Evolutionary conservation across 2,888 invertebrate species (phyloP).

Genomic region (Villa cingulata): DNA sequence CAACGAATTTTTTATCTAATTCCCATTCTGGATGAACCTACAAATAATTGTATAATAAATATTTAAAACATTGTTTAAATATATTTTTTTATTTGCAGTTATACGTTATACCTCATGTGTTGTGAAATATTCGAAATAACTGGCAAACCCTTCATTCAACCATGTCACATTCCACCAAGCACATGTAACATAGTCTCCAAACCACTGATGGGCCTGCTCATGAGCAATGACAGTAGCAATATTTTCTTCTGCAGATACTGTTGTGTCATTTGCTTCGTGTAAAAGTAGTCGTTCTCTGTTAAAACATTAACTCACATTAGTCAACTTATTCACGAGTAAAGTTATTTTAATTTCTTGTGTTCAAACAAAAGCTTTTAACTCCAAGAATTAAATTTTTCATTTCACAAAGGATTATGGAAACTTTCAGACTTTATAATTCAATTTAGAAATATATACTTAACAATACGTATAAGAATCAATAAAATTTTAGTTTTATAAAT

Average conservation of each 20-base stretch:
- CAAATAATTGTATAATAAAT: constrained; percentile 15
- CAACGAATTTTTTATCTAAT: constrained; percentile 53
- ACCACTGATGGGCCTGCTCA: constrained; percentile 51
- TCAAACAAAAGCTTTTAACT: too few species aligned
- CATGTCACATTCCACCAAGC: constrained; percentile 44
- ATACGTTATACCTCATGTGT: neutral
- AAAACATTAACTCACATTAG: too few species aligned
- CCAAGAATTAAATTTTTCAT: too few species aligned
- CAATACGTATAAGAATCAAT: too few species aligned
- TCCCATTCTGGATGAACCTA: constrained; percentile 52
- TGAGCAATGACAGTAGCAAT: constrained; percentile 42
- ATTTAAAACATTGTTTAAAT: too few species aligned
- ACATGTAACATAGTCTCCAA: constrained; percentile 46
- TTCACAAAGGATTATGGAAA: too few species aligned
- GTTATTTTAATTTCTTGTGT: too few species aligned
- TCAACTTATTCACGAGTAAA: too few species aligned
- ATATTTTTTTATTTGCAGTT: too few species aligned
- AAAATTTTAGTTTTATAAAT: too few species aligned
- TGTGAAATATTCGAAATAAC: constrained; percentile 45
- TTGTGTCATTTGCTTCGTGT: neutral
- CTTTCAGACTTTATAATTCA: too few species aligned
- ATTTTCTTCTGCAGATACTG: neutral
- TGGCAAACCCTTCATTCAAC: constrained; percentile 53
- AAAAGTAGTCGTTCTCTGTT: constrained; percentile 21
- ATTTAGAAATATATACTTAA: too few species aligned